phyloP scores from a whole-genome alignment of 2,113 vertebrate species.

The Lagopus muta region DNA sequence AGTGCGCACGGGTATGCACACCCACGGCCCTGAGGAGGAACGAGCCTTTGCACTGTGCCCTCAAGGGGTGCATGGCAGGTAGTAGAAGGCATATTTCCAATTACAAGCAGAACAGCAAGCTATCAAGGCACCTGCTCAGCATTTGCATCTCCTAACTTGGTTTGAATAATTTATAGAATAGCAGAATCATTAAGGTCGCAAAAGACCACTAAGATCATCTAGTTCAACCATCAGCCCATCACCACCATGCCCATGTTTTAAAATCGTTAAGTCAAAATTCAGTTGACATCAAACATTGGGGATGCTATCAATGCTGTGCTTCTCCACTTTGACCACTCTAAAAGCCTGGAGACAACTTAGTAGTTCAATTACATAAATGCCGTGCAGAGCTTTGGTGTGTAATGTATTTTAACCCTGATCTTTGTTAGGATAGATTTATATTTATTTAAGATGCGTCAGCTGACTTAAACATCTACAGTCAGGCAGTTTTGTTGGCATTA shows the following conservation, averaged over 20 bases:
- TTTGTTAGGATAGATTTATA: neutral
- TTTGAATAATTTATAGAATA: neutral
- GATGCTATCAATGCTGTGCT: neutral
- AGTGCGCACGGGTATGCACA: neutral
- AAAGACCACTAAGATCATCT: too few relatives aligned
- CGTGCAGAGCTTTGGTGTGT: neutral
- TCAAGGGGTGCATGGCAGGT: accelerated
- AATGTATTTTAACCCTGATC: slow-evolving; percentile 28
- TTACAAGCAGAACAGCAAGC: neutral
- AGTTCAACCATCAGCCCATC: too few relatives aligned
- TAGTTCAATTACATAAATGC: slow-evolving; percentile 47
- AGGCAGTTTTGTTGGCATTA: slow-evolving; percentile 64
- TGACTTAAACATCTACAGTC: slow-evolving; percentile 27
- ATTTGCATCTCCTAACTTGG: neutral
- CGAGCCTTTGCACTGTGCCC: neutral
- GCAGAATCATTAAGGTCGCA: too few relatives aligned
- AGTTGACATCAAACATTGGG: neutral
- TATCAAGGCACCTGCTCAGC: slow-evolving; percentile 4
- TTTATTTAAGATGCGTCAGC: slow-evolving; percentile 38
- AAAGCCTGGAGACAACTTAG: slow-evolving; percentile 48
- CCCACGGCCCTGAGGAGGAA: neutral
- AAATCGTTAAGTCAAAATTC: neutral
- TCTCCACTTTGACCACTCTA: neutral
- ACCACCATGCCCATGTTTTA: neutral
- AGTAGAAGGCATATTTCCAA: neutral